Evolutionary conservation across 2,888 invertebrate species (phyloP), one percentile per base, ranked within the genome.

Genomic region (Limnephilus marmoratus): DNA sequence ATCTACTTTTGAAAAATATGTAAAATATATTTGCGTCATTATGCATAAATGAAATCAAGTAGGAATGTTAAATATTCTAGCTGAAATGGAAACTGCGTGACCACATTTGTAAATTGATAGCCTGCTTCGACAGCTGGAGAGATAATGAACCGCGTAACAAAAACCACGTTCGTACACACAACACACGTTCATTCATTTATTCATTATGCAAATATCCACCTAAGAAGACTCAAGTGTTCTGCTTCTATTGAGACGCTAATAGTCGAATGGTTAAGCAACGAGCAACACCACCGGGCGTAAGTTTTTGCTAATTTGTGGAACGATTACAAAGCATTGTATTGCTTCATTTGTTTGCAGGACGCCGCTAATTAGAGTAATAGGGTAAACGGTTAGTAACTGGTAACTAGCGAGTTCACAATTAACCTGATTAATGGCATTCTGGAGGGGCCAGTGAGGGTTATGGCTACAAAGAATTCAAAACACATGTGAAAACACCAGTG

Each of bases 301-400:
- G 53, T 89, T 89, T 88, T 80, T 12, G 80, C 88, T 81, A 89
- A 89, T 81, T 89, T 89, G 80, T 89, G 88, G 88, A 41, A 80
- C 68, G 31, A 89, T 53, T 89, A 88, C 68, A 37, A 34, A 80
- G 31, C 80, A 37, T 29, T 37, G 83, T 90, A 85, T 90, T 90
- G 83, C 90, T n/a, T 80, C 53, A 90, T 68, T n/a, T 68, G 68
- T 90, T 90, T 83, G 90, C 90, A 34, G 83, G 90, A 68, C 85
- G 68, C 68, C 15, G 53, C 90, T 90, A 90, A 90, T 90, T 83
- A 85, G n/a, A 41, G 49, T 90, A 90, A 83, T 90, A 68, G 53
- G 85, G 49, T 85, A 53, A 89, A 68, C 68, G 68, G 68, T 68
- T 68, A 90, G 85, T 83, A 37, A 68, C 53, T 83, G 81, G 31